phyloP scores from a whole-genome alignment of 2,797 vertebrate genomes.

The Sebastes minor region DNA sequence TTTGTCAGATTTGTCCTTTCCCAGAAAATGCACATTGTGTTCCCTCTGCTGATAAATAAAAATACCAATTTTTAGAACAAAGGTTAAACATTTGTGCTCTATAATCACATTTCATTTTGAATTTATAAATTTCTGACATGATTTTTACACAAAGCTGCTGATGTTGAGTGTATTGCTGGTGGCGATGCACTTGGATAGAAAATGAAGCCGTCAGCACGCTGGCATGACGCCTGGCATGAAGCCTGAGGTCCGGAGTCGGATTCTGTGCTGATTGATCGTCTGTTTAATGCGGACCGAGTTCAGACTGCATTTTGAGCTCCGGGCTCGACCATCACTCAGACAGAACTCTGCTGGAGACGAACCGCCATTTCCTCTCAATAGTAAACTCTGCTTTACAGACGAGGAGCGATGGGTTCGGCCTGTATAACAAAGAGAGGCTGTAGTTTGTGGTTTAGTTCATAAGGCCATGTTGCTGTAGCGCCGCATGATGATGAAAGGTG shows the following conservation, averaged over 20 bases:
- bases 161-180: neutral
- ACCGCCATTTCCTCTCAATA: slow-evolving; percentile 2
- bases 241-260: neutral
- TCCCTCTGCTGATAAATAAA: neutral
- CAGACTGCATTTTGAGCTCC: neutral
- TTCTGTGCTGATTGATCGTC: slow-evolving; percentile 13
- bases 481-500: neutral
- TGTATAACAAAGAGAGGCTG: neutral
- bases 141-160: neutral
- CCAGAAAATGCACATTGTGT: neutral
- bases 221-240: neutral
- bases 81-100: neutral
- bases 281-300: slow-evolving; percentile 10
- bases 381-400: neutral
- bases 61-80: neutral
- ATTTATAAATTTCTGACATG: neutral
- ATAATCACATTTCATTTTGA: neutral
- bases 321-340: neutral
- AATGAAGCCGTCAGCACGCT: neutral
- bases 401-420: neutral
- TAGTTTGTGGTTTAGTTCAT: neutral
- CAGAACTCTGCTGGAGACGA: neutral
- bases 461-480: neutral
- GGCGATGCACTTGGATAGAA: neutral
- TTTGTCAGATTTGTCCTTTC: neutral